Conservation (phyloP, 2,113 vertebrate species). For the Pristiophorus japonicus region DNA sequence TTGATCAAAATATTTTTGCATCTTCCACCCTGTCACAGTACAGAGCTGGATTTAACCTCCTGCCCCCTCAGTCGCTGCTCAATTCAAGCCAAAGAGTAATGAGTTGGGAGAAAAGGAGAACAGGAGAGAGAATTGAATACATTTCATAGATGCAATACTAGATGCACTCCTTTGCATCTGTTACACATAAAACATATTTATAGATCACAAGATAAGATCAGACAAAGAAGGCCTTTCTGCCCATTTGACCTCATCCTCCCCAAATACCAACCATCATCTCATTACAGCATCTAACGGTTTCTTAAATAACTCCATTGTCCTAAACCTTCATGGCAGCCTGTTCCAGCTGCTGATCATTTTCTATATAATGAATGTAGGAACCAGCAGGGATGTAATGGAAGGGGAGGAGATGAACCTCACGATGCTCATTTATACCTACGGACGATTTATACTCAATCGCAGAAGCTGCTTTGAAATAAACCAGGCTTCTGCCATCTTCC, state of each 20-base stretch:
- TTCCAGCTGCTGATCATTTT: neutral
- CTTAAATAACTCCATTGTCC: neutral
- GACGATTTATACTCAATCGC: neutral
- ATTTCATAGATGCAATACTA: neutral
- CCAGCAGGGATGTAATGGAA: neutral
- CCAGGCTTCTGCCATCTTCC: neutral
- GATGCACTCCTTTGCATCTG: neutral
- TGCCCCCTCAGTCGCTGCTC: neutral
- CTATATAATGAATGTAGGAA: neutral
- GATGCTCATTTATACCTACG: neutral
- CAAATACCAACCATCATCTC: neutral
- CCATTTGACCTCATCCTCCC: neutral
- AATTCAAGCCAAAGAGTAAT: neutral
- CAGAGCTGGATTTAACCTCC: neutral
- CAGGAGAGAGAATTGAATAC: neutral
- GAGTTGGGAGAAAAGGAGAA: neutral
- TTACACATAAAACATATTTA: neutral
- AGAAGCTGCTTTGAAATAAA: neutral
- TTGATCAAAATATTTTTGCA: slow-evolving; percentile 1
- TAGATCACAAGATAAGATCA: neutral
- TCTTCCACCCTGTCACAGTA: neutral
- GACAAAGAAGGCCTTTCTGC: neutral
- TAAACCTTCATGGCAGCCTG: neutral
- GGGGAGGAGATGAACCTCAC: neutral
- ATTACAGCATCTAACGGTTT: neutral